Percentiles rank a stretch among this genome's conserved stretches.
Conservation (phyloP, 2,797 vertebrate genomes). For the Ceyx erithaca region DNA sequence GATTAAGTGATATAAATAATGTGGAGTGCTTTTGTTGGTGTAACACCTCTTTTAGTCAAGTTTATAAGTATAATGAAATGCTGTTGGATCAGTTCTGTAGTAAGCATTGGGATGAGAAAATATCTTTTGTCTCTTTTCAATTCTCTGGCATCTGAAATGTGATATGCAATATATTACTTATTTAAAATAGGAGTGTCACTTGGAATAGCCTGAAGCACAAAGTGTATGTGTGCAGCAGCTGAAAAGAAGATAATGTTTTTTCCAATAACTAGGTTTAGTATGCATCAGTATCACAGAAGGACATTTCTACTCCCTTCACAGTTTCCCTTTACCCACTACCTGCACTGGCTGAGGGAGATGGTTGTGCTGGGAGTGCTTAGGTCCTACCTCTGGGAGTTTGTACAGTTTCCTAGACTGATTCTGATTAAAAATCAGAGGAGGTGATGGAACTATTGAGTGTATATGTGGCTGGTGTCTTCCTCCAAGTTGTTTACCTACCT, state of each 20-base stretch:
- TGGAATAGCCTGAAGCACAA: neutral
- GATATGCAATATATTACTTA: neutral
- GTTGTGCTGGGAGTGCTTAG: neutral
- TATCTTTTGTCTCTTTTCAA: neutral
- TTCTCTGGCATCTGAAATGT: neutral
- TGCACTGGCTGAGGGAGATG: neutral
- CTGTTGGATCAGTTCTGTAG: neutral
- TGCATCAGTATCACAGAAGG: neutral
- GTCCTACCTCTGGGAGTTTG: neutral
- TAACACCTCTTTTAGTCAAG: neutral
- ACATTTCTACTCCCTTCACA: neutral
- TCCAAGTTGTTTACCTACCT: neutral
- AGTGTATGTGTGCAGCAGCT: neutral
- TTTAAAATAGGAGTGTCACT: neutral
- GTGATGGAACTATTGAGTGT: neutral
- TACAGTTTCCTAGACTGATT: neutral
- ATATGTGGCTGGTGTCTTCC: neutral
- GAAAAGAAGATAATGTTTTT: neutral
- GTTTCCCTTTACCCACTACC: neutral
- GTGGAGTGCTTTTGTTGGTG: neutral
- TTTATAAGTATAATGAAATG: neutral
- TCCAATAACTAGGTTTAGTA: neutral
- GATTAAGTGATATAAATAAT: neutral
- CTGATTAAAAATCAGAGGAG: neutral
- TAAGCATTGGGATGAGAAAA: neutral